Evolutionary conservation across 2,113 vertebrate species (phyloP).

Genomic region (Pantherophis guttatus): DNA sequence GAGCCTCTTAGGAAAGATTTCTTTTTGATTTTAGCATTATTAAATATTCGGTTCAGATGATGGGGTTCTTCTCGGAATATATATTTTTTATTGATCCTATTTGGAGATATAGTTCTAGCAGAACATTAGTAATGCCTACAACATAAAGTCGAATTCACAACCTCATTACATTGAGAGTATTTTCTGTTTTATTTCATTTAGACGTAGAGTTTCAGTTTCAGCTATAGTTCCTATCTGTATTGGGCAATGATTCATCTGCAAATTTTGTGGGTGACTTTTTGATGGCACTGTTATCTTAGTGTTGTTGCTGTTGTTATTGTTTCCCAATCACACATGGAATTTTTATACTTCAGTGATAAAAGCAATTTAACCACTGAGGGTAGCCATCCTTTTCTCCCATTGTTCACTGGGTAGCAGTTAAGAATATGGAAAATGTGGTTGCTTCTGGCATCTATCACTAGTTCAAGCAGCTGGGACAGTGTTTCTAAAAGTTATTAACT

Average conservation of each 20-base stretch:
- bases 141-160: neutral
- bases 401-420: neutral
- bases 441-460: neutral
- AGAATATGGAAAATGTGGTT: neutral
- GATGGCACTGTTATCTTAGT: neutral
- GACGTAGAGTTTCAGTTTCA: neutral
- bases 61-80: neutral
- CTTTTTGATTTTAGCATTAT: neutral
- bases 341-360: neutral
- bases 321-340: neutral
- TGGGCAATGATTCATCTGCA: neutral
- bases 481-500: too few relatives aligned
- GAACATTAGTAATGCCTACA: neutral
- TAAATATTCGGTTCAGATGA: neutral
- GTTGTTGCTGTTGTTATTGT: too few relatives aligned
- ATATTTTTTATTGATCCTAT: constrained; percentile 4
- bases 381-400: neutral
- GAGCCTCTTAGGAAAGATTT: neutral
- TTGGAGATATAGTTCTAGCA: neutral
- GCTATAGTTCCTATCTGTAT: neutral
- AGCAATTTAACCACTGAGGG: neutral
- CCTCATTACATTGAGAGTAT: neutral
- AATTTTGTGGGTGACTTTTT: neutral
- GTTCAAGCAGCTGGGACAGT: neutral
- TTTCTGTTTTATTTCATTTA: constrained; percentile 11